Evolutionary conservation across 2,888 invertebrate species (phyloP).

Genomic region (Luperina nickerlii): DNA sequence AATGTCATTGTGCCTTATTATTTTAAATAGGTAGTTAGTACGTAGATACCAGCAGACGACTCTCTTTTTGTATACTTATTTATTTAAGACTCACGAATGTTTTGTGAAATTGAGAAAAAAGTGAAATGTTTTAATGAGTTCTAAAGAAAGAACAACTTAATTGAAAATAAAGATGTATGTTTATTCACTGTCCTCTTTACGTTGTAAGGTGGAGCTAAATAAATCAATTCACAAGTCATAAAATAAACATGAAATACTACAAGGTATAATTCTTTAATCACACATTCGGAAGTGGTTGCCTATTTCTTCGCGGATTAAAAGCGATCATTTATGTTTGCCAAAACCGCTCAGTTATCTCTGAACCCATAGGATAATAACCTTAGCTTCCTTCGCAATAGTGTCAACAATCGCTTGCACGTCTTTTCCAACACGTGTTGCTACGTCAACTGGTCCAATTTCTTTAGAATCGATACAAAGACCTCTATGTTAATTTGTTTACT

Average conservation of each 20-base stretch:
- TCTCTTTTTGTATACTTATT: neutral
- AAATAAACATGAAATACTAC: slow-evolving; percentile 42
- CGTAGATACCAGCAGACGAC: neutral
- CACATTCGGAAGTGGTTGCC: slow-evolving; percentile 56
- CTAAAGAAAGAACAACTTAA: neutral
- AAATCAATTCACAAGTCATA: slow-evolving; percentile 46
- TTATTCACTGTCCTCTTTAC: neutral
- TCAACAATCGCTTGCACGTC: slow-evolving; percentile 29
- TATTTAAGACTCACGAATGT: neutral
- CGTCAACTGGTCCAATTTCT: slow-evolving; percentile 70
- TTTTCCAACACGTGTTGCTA: slow-evolving; percentile 54
- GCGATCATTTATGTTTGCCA: slow-evolving; percentile 56
- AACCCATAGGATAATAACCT: slow-evolving; percentile 23
- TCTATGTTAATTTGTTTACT: slow-evolving; percentile 72
- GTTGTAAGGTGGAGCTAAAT: slow-evolving; percentile 24
- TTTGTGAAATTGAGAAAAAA: slow-evolving; percentile 5
- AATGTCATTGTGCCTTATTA: slow-evolving; percentile 55
- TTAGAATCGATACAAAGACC: slow-evolving; percentile 68
- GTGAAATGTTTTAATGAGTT: neutral
- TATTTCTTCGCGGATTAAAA: slow-evolving; percentile 54
- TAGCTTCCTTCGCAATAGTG: slow-evolving; percentile 13
- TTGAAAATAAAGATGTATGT: slow-evolving; percentile 4
- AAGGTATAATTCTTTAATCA: slow-evolving; percentile 53
- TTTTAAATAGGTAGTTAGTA: slow-evolving; percentile 20
- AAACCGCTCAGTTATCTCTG: slow-evolving; percentile 44